Base-by-base conservation (phyloP, 1,140 invertebrate genomes). In the Diabrotica undecimpunctata region DNA sequence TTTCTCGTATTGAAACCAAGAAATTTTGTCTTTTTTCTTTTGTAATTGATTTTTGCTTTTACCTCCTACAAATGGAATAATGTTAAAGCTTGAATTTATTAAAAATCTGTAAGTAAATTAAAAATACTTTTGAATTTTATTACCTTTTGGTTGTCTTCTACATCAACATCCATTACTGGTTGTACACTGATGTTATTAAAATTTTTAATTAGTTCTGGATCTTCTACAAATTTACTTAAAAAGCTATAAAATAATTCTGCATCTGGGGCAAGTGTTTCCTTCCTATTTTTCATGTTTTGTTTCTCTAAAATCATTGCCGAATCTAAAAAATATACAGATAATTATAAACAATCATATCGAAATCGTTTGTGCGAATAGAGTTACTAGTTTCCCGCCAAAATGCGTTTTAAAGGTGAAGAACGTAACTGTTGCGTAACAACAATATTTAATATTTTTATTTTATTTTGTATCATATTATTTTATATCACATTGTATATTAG, bases 211-310 rank as follows among this genome's bases (percentile, higher is more conserved):
- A 73, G 61, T 38, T 72, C 67, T 54, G 66, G 56, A 54, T 72
- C 64, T 50, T 55, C 10, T 39, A 72, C 67, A 39, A 66, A 61
- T 55, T 72, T 66, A n/a, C 41, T 13, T 51, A 75, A 59, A 25
- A 75, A 59, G 25, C 41, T 35, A 25, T 72, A 54, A 64, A 76
- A 77, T 37, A 73, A 56, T 54, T 73, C 70, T 13, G 38, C 53
- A 66, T 75, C 73, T 12, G 71, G 60, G 8, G 59, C 8, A 56
- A 55, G 54, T 63, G 70, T 73, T 46, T 70, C 61, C 63, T 72
- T 71, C 64, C 72, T 70, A 39, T 65, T 46, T 68, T 75, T 75
- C 8, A 62, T 41, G 53, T 73, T 73, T 55, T 75, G 73, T 61
- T 74, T 76, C 50, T 72, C 72, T 7, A 67, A 35, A 9, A 58